Percentiles rank a stretch among this genome's conserved stretches.
phyloP scores from a whole-genome alignment of 1,140 invertebrate species.

The Zaprionus taronus region DNA sequence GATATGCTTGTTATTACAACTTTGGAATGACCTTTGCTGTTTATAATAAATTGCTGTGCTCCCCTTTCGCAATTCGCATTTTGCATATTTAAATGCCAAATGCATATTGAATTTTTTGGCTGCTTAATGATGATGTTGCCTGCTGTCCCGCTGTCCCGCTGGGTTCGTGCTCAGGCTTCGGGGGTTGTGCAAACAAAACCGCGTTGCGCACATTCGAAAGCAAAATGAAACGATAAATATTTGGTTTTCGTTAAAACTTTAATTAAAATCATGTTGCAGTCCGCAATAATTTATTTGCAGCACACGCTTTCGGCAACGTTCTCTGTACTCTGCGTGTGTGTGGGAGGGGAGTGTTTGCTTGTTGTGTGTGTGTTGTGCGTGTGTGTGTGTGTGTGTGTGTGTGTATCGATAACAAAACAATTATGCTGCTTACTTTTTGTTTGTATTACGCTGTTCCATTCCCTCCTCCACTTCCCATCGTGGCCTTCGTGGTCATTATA shows the following conservation, averaged over 20 bases:
- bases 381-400: slow-evolving; percentile 41
- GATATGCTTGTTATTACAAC: slow-evolving; percentile 57
- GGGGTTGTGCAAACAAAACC: slow-evolving; percentile 52
- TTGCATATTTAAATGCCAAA: slow-evolving; percentile 66
- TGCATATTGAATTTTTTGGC: slow-evolving; percentile 67
- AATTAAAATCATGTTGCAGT: slow-evolving; percentile 78
- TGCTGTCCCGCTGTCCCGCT: background rate
- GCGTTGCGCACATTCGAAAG: slow-evolving; percentile 70
- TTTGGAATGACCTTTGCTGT: slow-evolving; percentile 69
- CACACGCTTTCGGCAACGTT: slow-evolving; percentile 34
- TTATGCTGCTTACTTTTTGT: slow-evolving; percentile 73
- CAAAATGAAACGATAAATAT: slow-evolving; percentile 82
- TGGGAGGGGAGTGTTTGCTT: background rate
- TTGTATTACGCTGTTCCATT: slow-evolving; percentile 35
- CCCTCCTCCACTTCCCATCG: slow-evolving; percentile 11
- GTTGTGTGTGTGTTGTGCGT: slow-evolving; percentile 32
- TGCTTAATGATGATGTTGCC: slow-evolving; percentile 62
- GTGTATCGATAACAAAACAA: slow-evolving; percentile 74
- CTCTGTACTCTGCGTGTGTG: slow-evolving; percentile 13
- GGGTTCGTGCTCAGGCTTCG: background rate
- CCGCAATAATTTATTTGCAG: slow-evolving; percentile 78
- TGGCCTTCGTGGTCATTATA: slow-evolving; percentile 55
- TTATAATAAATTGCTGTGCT: slow-evolving; percentile 63
- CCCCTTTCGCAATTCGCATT: slow-evolving; percentile 37
- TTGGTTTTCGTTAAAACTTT: slow-evolving; percentile 82